Evolutionary conservation across 2,113 vertebrate genomes (phyloP).

Genomic region (Catharus bicknelli): DNA sequence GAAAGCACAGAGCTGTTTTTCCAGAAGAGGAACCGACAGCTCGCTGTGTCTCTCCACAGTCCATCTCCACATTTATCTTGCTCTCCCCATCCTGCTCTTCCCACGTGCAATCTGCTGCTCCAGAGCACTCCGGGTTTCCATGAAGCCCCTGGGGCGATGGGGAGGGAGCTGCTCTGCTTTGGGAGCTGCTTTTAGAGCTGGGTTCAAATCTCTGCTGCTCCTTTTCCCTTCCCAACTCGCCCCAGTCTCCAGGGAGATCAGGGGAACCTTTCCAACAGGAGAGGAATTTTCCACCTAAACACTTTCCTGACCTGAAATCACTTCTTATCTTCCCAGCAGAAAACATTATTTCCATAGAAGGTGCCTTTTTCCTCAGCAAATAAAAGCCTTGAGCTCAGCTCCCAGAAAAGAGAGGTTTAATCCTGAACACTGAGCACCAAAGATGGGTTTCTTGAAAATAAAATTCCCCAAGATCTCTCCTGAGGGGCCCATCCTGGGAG

Average conservation of each 20-base stretch:
- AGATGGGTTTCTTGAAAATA: not conserved
- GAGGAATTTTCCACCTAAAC: conserved; percentile 55
- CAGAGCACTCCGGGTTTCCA: not conserved
- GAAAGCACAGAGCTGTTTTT: not conserved
- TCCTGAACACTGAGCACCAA: not conserved
- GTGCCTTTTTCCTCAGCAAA: not conserved
- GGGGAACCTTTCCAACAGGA: conserved; percentile 9
- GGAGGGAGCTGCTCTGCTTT: not conserved
- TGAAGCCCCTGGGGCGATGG: not conserved
- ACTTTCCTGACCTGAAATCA: conserved; percentile 30
- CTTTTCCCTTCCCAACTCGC: not conserved
- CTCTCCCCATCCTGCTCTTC: conserved; percentile 21
- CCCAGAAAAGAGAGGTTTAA: not conserved
- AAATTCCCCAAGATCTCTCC: not conserved
- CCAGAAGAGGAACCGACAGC: not conserved
- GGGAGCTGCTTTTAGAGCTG: not conserved
- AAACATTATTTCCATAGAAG: not conserved
- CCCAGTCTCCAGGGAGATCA: not conserved
- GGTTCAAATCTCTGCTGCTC: not conserved
- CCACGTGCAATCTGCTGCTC: conserved; percentile 51
- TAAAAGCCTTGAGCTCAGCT: not conserved
- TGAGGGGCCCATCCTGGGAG: not conserved
- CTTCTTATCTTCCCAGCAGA: conserved; percentile 30
- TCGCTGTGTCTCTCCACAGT: not conserved
- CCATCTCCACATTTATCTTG: not conserved